phyloP scores from a whole-genome alignment of 2,113 vertebrate species.

The Eclectus roratus region DNA sequence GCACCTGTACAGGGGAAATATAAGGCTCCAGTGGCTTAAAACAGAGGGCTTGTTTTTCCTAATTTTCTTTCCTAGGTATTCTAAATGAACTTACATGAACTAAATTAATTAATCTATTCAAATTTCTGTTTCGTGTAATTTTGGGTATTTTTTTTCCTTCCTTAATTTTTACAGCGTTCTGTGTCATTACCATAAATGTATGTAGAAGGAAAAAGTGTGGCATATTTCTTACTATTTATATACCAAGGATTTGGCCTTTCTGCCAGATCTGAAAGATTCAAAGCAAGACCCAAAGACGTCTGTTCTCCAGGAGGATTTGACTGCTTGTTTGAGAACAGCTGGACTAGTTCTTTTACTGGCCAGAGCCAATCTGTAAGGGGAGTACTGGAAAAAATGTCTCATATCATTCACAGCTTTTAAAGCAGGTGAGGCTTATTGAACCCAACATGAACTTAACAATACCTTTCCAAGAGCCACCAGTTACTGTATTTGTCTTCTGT shows the following conservation, averaged over 20 bases:
- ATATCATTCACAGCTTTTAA: neutral
- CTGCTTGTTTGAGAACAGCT: neutral
- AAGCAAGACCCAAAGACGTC: neutral
- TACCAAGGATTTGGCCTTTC: neutral
- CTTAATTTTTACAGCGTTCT: neutral
- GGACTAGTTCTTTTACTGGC: neutral
- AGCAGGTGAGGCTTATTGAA: neutral
- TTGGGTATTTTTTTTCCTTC: neutral
- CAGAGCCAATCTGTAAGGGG: neutral
- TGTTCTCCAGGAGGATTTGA: neutral
- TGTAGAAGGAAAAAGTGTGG: neutral
- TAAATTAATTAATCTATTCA: neutral
- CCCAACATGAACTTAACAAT: conserved; percentile 8
- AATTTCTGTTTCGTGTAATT: neutral
- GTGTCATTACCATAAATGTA: neutral
- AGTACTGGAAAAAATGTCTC: neutral
- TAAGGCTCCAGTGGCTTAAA: neutral
- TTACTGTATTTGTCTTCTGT: neutral
- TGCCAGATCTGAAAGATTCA: neutral
- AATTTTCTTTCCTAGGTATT: neutral
- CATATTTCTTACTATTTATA: neutral
- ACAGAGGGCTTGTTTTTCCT: neutral
- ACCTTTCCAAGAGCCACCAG: neutral
- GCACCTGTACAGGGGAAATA: neutral
- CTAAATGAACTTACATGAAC: neutral